A percentile compares a stretch with the other conserved stretches of the same genome.
These are phyloP conservation scores for Peromyscus polionotus DNA, from an alignment of 2,113 vertebrate species.

Conservation along the genomic window DNA sequence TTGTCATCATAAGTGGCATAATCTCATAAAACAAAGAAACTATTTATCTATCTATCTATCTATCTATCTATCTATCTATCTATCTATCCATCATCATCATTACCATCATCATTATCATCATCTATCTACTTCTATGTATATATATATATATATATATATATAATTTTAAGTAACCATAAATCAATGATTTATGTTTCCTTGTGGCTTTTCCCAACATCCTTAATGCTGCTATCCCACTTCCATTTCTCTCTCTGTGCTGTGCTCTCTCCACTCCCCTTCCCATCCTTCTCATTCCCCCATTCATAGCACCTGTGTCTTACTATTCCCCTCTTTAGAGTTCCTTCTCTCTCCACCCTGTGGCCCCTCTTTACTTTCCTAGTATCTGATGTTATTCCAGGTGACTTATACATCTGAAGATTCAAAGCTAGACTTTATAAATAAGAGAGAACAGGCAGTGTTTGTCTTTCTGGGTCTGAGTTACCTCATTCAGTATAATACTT, in stretches of 20 bases:
- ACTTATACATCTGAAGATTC: not conserved
- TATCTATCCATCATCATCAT: not conserved
- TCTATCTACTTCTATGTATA: not conserved
- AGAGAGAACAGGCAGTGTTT: not conserved
- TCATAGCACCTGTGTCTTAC: not conserved
- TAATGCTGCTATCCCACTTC: not conserved
- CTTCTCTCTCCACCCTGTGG: not conserved
- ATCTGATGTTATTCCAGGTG: not conserved
- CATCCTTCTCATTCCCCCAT: not conserved
- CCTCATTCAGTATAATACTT: not conserved
- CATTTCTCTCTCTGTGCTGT: not conserved
- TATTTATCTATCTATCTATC: not conserved
- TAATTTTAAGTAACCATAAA: not conserved
- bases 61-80: not conserved
- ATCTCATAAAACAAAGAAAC: not conserved
- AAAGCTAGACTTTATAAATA: not conserved
- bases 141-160: not conserved
- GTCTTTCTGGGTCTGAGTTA: not conserved
- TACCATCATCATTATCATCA: not conserved
- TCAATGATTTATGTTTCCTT: not conserved
- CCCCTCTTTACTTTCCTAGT: not conserved
- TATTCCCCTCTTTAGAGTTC: not conserved
- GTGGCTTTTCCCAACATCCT: not conserved
- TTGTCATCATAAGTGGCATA: not conserved
- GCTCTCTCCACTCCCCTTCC: too few relatives aligned